Percentiles rank a stretch among this genome's conserved stretches.
Conservation (phyloP, 2,888 invertebrate species). For the Diloba caeruleocephala region DNA sequence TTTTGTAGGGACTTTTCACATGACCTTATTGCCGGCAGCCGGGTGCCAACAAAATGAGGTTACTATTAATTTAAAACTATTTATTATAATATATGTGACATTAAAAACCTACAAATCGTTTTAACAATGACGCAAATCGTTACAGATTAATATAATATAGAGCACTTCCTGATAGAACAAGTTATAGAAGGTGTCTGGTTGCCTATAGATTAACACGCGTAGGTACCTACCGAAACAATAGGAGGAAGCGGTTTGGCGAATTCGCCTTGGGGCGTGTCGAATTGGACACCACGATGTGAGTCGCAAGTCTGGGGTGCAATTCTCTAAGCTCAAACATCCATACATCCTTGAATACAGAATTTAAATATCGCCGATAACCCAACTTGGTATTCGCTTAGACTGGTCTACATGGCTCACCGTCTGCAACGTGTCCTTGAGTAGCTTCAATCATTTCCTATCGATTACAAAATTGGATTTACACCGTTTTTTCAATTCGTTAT, state of each 20-base stretch:
- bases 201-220: conserved; percentile 25
- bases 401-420: too few species aligned
- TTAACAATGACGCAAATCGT: conserved; percentile 45
- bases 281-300: conserved; percentile 26
- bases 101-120: conserved; percentile 42
- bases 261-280: conserved; percentile 45
- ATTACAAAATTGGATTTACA: too few species aligned
- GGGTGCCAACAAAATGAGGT: too few species aligned
- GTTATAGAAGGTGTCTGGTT: conserved; percentile 44
- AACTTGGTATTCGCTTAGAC: too few species aligned
- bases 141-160: conserved; percentile 51
- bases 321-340: too few species aligned
- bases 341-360: too few species aligned
- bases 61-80: conserved; percentile 21
- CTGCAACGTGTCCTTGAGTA: too few species aligned
- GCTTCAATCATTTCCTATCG: too few species aligned
- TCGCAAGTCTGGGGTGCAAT: conserved; percentile 1
- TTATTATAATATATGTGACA: conserved; percentile 38
- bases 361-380: too few species aligned
- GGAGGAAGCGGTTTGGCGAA: conserved; percentile 50
- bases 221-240: conserved; percentile 42
- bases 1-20: too few species aligned
- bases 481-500: too few species aligned
- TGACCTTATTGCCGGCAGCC: too few species aligned
- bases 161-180: conserved; percentile 60